A percentile compares a stretch with the other conserved stretches of the same genome.
These are phyloP conservation scores for Odontamblyopus lacepedii DNA, from an alignment of 2,797 vertebrate species.

Conservation along the genomic window DNA sequence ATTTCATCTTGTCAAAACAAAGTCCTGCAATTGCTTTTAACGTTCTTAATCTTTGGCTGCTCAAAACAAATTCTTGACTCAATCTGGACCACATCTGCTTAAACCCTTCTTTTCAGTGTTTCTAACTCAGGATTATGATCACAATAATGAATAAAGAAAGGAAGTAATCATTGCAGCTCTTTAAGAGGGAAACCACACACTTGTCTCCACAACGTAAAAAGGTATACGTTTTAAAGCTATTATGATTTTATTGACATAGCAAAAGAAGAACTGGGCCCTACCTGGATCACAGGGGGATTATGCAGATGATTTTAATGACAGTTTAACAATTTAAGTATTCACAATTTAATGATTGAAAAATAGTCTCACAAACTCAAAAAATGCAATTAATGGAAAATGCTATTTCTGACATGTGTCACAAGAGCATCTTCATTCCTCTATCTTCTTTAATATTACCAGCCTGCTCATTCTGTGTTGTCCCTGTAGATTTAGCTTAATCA, in stretches of 20 bases:
- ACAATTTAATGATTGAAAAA: too few relatives aligned
- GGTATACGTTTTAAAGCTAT: background rate
- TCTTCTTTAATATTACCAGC: background rate
- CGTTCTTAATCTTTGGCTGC: constrained; percentile 76
- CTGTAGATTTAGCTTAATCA: background rate
- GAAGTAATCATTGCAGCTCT: background rate
- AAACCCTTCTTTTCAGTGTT: constrained; percentile 41
- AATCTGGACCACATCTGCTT: constrained; percentile 67
- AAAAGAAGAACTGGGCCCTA: too few relatives aligned
- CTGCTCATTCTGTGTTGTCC: background rate
- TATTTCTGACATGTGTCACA: too few relatives aligned
- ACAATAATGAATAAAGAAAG: background rate
- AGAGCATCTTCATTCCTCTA: background rate
- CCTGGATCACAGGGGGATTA: too few relatives aligned
- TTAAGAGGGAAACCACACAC: background rate
- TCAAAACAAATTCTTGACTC: constrained; percentile 74
- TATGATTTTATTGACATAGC: background rate
- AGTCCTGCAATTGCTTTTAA: constrained; percentile 76
- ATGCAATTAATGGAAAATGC: background rate
- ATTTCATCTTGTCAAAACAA: constrained; percentile 83
- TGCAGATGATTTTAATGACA: too few relatives aligned
- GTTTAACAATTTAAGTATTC: too few relatives aligned
- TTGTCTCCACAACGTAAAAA: background rate
- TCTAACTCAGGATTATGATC: constrained; percentile 6
- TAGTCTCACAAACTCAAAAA: background rate